Evolutionary conservation across 2,113 vertebrate genomes (phyloP), one percentile per base, ranked within the genome.

Genomic region (Galemys pyrenaicus): DNA sequence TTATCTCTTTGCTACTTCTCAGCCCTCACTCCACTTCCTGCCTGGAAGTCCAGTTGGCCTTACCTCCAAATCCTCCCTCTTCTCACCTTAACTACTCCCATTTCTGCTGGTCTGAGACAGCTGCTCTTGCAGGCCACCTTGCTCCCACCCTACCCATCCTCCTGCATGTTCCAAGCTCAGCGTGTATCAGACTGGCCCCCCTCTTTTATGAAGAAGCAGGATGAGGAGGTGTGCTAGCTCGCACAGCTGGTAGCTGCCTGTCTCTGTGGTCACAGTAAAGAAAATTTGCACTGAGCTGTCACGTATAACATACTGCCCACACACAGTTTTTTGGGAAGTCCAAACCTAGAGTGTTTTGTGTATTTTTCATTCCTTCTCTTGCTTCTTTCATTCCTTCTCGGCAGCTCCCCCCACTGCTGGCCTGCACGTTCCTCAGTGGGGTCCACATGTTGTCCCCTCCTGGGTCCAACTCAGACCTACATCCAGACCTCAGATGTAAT

Each of bases 391-490:
- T 58, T 90, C 24, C 28, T 9, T 62, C 22, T 15, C 54, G 54
- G 19, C 54, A 35, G 30, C 8, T 20, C 12, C 17, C n/a, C 15
- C 58, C 2, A 0, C 3, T 20, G 32, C 49, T 49, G 79, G 94
- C 22, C 32, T 35, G 16, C 1, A 0, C 17, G 12, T 49, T 51
- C 28, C 15, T 0, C 12, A 8, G 10, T 1, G 24, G 75, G 6
- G 35, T n/a, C 20, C 60, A 67, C 89, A 70, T n/a, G 16, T 28
- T 26, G 8, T 24, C 44, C 70, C 28, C 24, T 54, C n/a, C 6
- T 15, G 51, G 26, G 26, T 35, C n/a, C 49, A 62, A 39, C 28
- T 19, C n/a, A 78, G 64, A 41, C 22, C 22, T 16, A 35, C 30
- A 12, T 12, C 71, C 12, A 32, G n/a, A 24, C 54, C 54, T 28